Base-by-base conservation (phyloP, 2,113 vertebrate species). In the Ptychochromis oligacanthus region DNA sequence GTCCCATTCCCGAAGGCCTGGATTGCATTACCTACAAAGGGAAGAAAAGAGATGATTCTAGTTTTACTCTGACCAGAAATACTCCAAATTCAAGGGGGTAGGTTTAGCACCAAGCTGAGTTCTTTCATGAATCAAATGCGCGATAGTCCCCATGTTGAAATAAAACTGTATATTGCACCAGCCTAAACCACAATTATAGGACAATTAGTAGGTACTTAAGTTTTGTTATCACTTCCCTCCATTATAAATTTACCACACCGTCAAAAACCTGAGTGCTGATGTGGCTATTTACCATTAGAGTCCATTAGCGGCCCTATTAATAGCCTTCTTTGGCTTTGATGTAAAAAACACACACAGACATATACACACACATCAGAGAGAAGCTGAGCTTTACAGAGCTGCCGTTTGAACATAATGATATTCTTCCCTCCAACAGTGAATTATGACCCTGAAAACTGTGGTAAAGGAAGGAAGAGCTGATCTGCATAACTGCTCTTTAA, bases 1-100 rank as follows among this genome's bases (percentile, higher is more conserved):
- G 97, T 98, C 72, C 97, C 97, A 13, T 99, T 99, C 78, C 97
- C 97, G 2, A 98, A 99, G 81, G 97, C 97, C 91, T 97, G 97
- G 92, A 99, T 97, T 89, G 97, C 97, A 57, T 97, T 97, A 92
- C 97, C 97, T 98, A 81, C n/a, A 87, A 36, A 74, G 18, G 3
- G 0, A 24, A 6, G 49, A 72, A 14, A 31, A 13, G 46, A n/a
- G 28, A 34, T 3, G 46, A 8, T 52, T 52, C 13, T 3, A 31
- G 26, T 1, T 52, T 52, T 13, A 2, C 43, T 6, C 10, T 52
- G 15, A 7, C 20, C 40, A 13, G 40, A 49, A 49, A 70, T 31
- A 31, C 1, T 72, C 7, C 22, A 81, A 59, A 24, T 18, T 28
- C 9, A 2, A 49, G 56, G 49, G 7, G 70, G 67, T 82, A 26